Conservation (phyloP, 2,113 vertebrate genomes). For the Gambusia holbrooki region DNA sequence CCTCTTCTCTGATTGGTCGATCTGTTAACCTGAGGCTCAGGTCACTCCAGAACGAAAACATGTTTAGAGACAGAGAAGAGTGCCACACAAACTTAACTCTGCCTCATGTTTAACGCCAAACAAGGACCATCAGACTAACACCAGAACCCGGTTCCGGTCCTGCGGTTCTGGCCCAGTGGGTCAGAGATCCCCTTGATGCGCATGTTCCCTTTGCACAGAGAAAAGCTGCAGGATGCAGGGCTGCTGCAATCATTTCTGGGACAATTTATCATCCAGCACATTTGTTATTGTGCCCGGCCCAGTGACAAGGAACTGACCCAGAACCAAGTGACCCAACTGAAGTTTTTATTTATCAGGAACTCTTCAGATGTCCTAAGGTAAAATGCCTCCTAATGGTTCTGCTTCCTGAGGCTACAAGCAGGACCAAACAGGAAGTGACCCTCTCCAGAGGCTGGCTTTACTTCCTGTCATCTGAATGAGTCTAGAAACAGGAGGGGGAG, state of each 20-base stretch:
- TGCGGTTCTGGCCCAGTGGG: too few species aligned
- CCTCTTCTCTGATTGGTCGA: neutral
- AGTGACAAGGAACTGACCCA: neutral
- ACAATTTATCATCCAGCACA: too few species aligned
- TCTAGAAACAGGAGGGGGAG: constrained; percentile 5
- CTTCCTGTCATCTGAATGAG: constrained; percentile 38
- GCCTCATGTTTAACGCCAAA: too few species aligned
- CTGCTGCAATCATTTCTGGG: too few species aligned
- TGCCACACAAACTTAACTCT: neutral
- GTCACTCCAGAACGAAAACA: neutral
- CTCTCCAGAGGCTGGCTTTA: constrained; percentile 16
- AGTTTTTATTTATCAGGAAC: neutral
- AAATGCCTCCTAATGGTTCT: neutral
- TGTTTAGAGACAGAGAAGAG: neutral
- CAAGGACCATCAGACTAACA: too few species aligned
- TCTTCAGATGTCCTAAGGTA: neutral
- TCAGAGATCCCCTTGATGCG: too few species aligned
- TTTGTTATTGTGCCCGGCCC: too few species aligned
- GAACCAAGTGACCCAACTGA: neutral
- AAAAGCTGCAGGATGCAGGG: too few species aligned
- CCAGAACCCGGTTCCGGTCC: too few species aligned
- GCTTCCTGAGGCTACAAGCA: neutral
- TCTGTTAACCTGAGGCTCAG: neutral
- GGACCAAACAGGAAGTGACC: constrained; percentile 46
- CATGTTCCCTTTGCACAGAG: neutral